Evolutionary conservation across 1,140 invertebrate species (phyloP).

Genomic region (Coenobita brevimanus): DNA sequence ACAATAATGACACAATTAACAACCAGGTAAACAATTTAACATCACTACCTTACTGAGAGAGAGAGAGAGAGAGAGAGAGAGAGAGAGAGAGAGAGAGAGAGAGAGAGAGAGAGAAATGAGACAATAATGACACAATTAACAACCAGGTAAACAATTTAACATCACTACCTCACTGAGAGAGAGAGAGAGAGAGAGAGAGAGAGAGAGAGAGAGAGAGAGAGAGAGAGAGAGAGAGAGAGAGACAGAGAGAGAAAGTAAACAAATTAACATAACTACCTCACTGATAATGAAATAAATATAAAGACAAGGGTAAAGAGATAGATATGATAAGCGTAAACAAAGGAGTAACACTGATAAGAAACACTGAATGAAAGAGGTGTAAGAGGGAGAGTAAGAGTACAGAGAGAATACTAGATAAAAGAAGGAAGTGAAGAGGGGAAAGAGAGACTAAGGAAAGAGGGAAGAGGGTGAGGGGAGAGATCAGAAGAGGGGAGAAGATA

Average conservation of each 20-base stretch:
- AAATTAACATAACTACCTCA: background rate
- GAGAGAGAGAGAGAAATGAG: background rate
- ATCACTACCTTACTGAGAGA: constrained; percentile 2
- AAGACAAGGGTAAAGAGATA: background rate
- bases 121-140: background rate
- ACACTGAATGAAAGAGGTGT: too few species aligned
- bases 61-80: background rate
- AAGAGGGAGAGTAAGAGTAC: too few species aligned
- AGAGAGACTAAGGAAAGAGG: background rate
- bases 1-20: too few species aligned
- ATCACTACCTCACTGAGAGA: too few species aligned
- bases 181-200: constrained; percentile 22
- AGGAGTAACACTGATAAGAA: background rate
- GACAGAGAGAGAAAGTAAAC: background rate
- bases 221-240: background rate
- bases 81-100: background rate
- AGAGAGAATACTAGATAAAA: background rate
- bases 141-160: background rate
- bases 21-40: too few species aligned
- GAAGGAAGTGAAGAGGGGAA: background rate
- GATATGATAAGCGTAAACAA: background rate
- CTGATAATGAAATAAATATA: background rate
- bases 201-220: constrained; percentile 18
- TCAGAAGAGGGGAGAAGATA: too few species aligned
- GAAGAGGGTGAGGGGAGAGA: background rate